These are phyloP conservation scores for Ceratotherium simum DNA, from an alignment of 2,113 vertebrate genomes.

Conservation along the genomic window DNA sequence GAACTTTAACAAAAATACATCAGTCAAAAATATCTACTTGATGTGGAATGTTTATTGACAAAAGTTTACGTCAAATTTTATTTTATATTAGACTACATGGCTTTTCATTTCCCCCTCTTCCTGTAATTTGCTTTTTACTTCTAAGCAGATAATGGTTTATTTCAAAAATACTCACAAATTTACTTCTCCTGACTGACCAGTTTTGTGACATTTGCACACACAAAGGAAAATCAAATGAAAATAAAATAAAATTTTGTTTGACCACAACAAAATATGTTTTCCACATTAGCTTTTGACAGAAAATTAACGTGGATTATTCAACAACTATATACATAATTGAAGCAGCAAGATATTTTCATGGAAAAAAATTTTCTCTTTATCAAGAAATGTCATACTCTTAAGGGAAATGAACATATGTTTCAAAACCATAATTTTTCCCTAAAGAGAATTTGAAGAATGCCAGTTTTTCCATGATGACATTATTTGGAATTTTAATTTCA, in stretches of 20 bases:
- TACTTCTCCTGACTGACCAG: neutral
- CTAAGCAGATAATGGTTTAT: neutral
- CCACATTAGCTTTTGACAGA: neutral
- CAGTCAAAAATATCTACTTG: neutral
- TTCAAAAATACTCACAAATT: neutral
- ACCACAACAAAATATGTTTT: neutral
- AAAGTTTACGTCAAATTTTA: neutral
- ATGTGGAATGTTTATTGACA: neutral
- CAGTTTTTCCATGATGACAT: neutral
- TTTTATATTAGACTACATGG: neutral
- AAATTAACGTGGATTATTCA: neutral
- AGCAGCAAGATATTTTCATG: neutral
- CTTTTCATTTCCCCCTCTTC: neutral
- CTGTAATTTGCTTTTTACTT: neutral
- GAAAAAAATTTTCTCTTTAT: neutral
- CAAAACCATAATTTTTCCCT: constrained; percentile 47
- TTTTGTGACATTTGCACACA: neutral
- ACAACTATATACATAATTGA: neutral
- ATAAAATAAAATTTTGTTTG: neutral
- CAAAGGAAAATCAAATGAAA: neutral
- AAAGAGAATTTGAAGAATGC: constrained; percentile 38
- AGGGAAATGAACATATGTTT: constrained; percentile 2
- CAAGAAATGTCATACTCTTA: neutral
- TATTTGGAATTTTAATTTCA: constrained; percentile 26
- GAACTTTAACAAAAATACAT: neutral